Conservation (phyloP, 2,888 invertebrate species). For the Herminia tarsipennalis region DNA sequence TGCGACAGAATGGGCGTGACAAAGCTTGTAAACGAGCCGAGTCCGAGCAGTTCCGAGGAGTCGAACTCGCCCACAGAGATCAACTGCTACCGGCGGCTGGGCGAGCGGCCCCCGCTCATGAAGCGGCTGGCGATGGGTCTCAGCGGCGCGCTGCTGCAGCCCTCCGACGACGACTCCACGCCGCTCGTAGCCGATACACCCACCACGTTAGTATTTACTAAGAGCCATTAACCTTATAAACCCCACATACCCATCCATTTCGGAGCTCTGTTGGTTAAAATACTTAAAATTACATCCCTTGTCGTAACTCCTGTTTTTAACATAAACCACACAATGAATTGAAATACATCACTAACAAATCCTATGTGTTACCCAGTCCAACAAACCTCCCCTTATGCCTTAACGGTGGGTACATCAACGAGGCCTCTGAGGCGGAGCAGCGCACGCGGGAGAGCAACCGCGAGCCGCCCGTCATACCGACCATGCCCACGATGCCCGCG, state of each 20-base stretch:
- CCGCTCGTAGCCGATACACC: conserved; percentile 90
- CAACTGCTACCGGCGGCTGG: conserved; percentile 92
- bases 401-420: conserved; percentile 93
- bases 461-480: conserved; percentile 48
- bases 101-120: conserved; percentile 91
- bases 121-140: conserved; percentile 92
- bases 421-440: conserved; percentile 88
- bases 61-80: conserved; percentile 95
- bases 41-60: conserved; percentile 92
- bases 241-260: no score
- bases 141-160: conserved; percentile 83
- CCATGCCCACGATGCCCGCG: conserved; percentile 31
- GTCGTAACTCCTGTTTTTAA: no score
- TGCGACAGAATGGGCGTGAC: conserved; percentile 73
- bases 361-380: conserved; percentile 75
- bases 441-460: conserved; percentile 72
- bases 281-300: no score
- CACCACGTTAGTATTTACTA: conserved; percentile 74
- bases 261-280: no score
- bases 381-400: conserved; percentile 89
- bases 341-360: neutral
- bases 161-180: conserved; percentile 88
- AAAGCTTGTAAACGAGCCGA: conserved; percentile 68
- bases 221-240: no score
- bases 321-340: no score